Evolutionary conservation across 2,797 vertebrate genomes (phyloP).

Genomic region (Crax fasciolata): DNA sequence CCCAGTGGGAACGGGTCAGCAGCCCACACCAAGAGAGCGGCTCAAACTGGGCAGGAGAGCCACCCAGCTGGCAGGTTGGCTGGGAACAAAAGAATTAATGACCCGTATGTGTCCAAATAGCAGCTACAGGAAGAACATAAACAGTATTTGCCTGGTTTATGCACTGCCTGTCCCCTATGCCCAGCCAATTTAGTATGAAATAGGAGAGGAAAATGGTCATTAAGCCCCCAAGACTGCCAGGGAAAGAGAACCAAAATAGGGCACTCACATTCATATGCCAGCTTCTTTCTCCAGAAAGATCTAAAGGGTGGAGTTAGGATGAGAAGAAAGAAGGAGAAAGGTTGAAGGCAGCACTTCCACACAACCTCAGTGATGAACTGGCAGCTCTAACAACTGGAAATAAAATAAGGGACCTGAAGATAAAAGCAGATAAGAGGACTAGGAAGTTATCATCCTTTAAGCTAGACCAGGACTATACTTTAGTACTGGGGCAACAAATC

Average conservation of each 20-base stretch:
- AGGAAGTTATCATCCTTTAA: neutral
- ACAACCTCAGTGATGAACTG: neutral
- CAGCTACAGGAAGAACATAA: constrained; percentile 40
- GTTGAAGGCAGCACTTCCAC: neutral
- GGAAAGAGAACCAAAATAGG: neutral
- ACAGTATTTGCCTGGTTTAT: constrained; percentile 23
- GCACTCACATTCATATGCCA: neutral
- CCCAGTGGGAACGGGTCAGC: neutral
- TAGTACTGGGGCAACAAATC: neutral
- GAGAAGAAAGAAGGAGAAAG: neutral
- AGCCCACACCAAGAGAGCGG: neutral
- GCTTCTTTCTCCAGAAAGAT: neutral
- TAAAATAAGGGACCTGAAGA: neutral
- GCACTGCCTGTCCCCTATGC: neutral
- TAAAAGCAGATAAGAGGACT: neutral
- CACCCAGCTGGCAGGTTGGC: neutral
- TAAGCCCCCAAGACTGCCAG: neutral
- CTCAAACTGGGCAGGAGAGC: neutral
- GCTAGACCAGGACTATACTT: neutral
- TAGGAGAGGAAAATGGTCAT: neutral
- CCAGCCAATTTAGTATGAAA: neutral
- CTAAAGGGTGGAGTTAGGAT: neutral
- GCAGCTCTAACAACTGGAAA: neutral
- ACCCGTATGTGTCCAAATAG: constrained; percentile 23
- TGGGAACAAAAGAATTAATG: constrained; percentile 33